Conservation (phyloP, 1,140 invertebrate species). For the Mactra quadrangularis region DNA sequence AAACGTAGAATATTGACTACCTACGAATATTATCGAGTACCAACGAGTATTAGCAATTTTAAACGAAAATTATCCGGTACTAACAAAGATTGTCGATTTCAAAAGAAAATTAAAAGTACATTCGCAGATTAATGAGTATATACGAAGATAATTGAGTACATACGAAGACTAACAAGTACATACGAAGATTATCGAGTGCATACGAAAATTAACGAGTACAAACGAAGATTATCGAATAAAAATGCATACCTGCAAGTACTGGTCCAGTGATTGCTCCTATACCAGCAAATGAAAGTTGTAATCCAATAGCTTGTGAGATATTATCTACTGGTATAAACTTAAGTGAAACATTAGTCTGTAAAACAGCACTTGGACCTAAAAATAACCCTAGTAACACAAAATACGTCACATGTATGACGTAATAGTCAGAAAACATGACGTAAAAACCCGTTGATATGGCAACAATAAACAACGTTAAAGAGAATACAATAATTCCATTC, state of each 20-base stretch:
- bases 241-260: constrained; percentile 32
- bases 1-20: too few species aligned
- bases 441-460: constrained; percentile 15
- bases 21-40: too few species aligned
- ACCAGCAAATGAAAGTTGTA: constrained; percentile 16
- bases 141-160: too few species aligned
- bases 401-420: constrained; percentile 16
- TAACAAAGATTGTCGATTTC: too few species aligned
- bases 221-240: too few species aligned
- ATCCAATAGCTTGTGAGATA: constrained; percentile 35
- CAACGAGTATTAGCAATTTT: too few species aligned
- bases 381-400: constrained; percentile 26
- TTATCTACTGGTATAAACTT: constrained; percentile 37
- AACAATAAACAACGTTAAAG: background rate
- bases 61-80: too few species aligned
- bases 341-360: constrained; percentile 14
- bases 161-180: too few species aligned
- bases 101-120: too few species aligned
- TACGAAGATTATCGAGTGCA: too few species aligned
- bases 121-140: too few species aligned
- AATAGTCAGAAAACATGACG: constrained; percentile 10
- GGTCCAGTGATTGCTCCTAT: constrained; percentile 50
- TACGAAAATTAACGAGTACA: too few species aligned
- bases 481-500: constrained; percentile 16
- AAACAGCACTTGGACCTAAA: constrained; percentile 19